phyloP scores from a whole-genome alignment of 2,888 invertebrate species.

The Ceraclea dissimilis region DNA sequence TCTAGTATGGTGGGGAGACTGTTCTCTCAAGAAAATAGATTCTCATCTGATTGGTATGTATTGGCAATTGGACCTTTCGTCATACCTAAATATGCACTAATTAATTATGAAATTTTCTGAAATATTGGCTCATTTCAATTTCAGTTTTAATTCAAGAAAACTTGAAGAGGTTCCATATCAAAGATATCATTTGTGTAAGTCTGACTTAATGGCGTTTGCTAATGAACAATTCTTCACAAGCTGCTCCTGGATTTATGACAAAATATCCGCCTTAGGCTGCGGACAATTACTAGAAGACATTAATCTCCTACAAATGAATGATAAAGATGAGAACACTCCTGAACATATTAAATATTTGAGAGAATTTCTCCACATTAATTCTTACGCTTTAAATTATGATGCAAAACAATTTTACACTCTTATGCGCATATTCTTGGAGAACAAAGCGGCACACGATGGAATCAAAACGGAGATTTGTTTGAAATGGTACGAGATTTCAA shows the following conservation, averaged over 20 bases:
- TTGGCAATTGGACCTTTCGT: neutral
- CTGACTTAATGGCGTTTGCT: slow-evolving; percentile 51
- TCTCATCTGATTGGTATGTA: slow-evolving; percentile 42
- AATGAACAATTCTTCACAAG: slow-evolving; percentile 65
- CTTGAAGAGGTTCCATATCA: slow-evolving; percentile 79
- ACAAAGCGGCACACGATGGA: slow-evolving; percentile 16
- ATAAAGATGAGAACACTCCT: slow-evolving; percentile 35
- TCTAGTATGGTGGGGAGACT: slow-evolving; percentile 51
- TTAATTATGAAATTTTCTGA: neutral
- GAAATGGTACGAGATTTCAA: slow-evolving; percentile 42
- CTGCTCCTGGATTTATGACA: slow-evolving; percentile 71
- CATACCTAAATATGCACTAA: neutral
- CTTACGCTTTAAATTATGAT: slow-evolving; percentile 69
- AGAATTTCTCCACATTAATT: slow-evolving; percentile 63
- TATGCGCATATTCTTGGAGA: slow-evolving; percentile 28
- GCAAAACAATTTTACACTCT: slow-evolving; percentile 77
- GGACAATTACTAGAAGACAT: slow-evolving; percentile 73
- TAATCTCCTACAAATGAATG: slow-evolving; percentile 44
- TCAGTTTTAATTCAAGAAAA: slow-evolving; percentile 70
- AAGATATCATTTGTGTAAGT: slow-evolving; percentile 52
- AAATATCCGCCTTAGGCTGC: slow-evolving; percentile 69
- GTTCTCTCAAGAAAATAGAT: slow-evolving; percentile 51
- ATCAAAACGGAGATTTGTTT: slow-evolving; percentile 34
- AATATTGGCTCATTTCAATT: slow-evolving; percentile 28
- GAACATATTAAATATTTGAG: slow-evolving; percentile 52